These are phyloP conservation scores for Netelia inedita DNA, from an alignment of 2,888 invertebrate species.

Conservation along the genomic window DNA sequence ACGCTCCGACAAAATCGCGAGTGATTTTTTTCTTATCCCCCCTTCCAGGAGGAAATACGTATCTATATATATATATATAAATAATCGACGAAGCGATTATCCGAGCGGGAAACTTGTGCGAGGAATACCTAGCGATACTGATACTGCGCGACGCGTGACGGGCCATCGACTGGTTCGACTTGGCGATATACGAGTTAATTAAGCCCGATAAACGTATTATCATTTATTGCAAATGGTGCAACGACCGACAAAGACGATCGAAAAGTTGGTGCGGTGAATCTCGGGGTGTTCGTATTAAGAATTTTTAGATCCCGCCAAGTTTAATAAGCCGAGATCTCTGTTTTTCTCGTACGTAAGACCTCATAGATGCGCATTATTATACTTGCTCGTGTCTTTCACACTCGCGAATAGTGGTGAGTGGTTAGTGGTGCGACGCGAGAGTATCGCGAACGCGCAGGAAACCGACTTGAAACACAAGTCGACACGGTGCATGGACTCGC, in stretches of 20 bases:
- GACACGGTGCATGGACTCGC: conserved; percentile 80
- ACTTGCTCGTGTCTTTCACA: conserved; percentile 55
- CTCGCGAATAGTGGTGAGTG: conserved; percentile 77
- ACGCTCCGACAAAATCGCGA: not conserved
- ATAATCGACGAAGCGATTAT: not conserved
- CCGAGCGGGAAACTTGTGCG: conserved; percentile 7
- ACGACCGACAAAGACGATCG: not conserved
- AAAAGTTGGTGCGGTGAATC: not conserved
- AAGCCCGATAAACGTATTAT: not conserved
- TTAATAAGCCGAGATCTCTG: not conserved
- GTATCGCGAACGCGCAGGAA: conserved; percentile 73
- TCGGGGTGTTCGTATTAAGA: not conserved
- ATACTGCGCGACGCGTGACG: conserved; percentile 11
- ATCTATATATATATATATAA: not conserved
- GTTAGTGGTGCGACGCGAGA: conserved; percentile 74
- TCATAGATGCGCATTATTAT: not conserved
- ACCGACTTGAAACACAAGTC: conserved; percentile 64
- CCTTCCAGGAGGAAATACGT: not conserved
- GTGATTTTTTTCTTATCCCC: not conserved
- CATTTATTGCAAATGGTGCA: not conserved
- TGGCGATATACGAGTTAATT: conserved; percentile 16
- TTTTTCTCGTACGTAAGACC: not conserved
- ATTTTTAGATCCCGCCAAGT: not conserved
- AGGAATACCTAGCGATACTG: not conserved
- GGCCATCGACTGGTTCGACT: conserved; percentile 49